Percentiles rank a stretch among this genome's conserved stretches.
These are phyloP conservation scores for Xenopus petersii DNA, from an alignment of 2,797 vertebrate genomes.

Conservation along the genomic window DNA sequence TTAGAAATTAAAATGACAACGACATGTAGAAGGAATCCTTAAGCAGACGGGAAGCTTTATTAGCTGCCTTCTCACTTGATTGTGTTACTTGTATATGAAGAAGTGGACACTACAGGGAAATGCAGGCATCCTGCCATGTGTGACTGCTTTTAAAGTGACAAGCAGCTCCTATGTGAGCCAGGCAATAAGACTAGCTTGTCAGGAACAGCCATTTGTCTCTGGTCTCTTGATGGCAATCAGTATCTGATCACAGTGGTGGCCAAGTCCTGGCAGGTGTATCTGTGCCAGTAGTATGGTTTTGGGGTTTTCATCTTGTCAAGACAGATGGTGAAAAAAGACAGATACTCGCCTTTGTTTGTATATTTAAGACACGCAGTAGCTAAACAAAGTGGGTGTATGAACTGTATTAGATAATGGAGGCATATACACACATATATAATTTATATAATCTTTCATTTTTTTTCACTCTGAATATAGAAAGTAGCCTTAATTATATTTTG, in stretches of 20 bases:
- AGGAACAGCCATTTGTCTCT: not conserved
- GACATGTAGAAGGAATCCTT: not conserved
- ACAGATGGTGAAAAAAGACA: no score
- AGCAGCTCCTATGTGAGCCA: not conserved
- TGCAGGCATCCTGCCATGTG: not conserved
- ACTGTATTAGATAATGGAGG: no score
- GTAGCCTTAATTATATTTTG: no score
- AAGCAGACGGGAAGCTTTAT: not conserved
- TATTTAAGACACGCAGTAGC: no score
- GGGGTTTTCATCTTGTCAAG: no score
- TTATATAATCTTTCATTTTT: no score
- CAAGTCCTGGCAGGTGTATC: not conserved
- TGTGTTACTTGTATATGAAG: not conserved
- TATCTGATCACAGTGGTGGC: not conserved
- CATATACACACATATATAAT: no score
- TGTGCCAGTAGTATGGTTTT: no score
- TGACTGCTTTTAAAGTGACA: not conserved
- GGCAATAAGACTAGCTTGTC: not conserved
- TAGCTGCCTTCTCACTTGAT: conserved; percentile 1
- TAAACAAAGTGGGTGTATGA: no score
- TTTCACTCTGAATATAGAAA: no score
- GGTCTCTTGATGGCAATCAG: no score
- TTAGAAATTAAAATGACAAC: conserved; percentile 27
- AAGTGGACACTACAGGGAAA: not conserved
- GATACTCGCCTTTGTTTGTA: no score